Base-by-base conservation (phyloP, 53 echinoderm and acorn worm species). In the Stichopus horrens region DNA sequence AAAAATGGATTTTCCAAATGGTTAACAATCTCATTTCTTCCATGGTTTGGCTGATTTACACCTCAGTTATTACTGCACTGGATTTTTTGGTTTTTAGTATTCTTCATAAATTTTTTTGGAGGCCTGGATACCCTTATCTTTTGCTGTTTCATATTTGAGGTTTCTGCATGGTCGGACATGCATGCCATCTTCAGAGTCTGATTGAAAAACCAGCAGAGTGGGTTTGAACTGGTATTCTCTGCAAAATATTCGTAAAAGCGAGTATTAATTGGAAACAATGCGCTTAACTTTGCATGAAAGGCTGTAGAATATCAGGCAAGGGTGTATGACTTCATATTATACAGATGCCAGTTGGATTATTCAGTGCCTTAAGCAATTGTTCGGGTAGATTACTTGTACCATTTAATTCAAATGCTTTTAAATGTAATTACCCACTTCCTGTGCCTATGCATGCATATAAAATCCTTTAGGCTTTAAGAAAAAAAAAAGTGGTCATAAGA, bases 151-250 rank as follows among this genome's bases (percentile, higher is more conserved):
- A 71, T 71, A n/a, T 7, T 13, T 18, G 19, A 81, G 57, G 58
- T 81, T 81, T 58, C 58, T 58, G 81, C 81, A 9, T 81, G 81
- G 81, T 11, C 57, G 20, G 58, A 81, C 81, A 81, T 57, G 81
- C 81, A 81, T 81, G 81, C 81, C 10, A 23, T 13, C 81, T 22
- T 21, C 11, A 37, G 37, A 37, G 81, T 22, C 19, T 81, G 81
- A 81, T 81, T 81, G 81, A 81, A 81, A 81, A 81, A 81, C 81
- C 81, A 53, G 81, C 81, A 81, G 55, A 81, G 58, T 81, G 56
- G 10, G 4, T 9, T 81, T 22, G 22, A 21, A 53, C 55, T 79
- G 37, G 81, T 81, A 81, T 55, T 71, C 6, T 59, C 19, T 7
- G 71, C 37, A 37, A 37, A 37, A 37, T 71, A 71, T 71, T 13